phyloP scores from a whole-genome alignment of 2,888 invertebrate species.

The Tribolium freemani region DNA sequence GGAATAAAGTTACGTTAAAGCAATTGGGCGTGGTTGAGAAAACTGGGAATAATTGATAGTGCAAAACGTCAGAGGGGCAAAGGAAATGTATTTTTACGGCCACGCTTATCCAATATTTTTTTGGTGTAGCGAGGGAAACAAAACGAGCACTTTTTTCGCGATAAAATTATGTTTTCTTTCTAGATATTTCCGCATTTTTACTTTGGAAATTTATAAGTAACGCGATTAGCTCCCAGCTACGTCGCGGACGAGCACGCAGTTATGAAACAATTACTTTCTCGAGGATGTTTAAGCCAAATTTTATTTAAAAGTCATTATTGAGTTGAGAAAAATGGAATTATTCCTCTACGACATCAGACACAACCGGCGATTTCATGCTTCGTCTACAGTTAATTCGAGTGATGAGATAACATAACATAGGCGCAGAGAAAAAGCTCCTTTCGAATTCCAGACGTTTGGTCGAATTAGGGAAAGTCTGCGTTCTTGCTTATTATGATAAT shows the following conservation, averaged over 20 bases:
- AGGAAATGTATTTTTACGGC: constrained; percentile 13
- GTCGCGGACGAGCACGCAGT: neutral
- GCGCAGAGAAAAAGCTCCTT: neutral
- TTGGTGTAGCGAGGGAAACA: neutral
- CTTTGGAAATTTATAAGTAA: constrained; percentile 21
- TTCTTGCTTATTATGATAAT: constrained; percentile 7
- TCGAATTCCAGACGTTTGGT: neutral
- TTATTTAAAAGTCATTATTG: neutral
- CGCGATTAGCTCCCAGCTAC: neutral
- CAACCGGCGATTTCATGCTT: neutral
- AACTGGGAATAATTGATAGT: constrained; percentile 25
- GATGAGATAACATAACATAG: neutral
- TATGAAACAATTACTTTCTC: neutral
- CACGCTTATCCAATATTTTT: constrained; percentile 15
- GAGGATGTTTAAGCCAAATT: neutral
- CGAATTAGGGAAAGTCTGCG: neutral
- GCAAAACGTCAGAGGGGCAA: constrained; percentile 14
- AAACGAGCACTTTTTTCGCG: constrained; percentile 18
- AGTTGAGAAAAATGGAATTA: neutral
- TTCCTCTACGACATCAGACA: neutral
- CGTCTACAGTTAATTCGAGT: neutral
- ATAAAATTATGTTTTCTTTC: constrained; percentile 22
- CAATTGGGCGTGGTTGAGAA: constrained; percentile 8
- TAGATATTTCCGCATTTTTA: constrained; percentile 12
- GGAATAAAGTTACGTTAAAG: constrained; percentile 5